These are phyloP conservation scores for Antrozous pallidus DNA, from an alignment of 2,797 vertebrate species.

Conservation along the genomic window DNA sequence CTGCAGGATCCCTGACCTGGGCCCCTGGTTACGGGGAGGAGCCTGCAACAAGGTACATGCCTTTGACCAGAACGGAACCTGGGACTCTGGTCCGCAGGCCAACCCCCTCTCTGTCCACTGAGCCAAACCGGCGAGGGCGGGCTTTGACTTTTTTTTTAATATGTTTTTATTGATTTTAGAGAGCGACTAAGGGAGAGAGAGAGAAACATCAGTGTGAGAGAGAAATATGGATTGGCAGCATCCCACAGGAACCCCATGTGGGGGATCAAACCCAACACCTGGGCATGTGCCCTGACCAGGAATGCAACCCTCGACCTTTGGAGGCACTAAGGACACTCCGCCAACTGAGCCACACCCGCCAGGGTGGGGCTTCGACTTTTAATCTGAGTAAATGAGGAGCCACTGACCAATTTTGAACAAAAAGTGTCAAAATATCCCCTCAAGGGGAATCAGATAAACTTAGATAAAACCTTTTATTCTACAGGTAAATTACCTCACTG, in stretches of 20 bases:
- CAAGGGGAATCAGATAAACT: neutral
- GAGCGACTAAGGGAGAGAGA: neutral
- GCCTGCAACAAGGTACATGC: too few species aligned
- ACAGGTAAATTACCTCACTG: neutral
- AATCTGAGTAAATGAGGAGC: neutral
- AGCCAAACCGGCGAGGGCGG: too few species aligned
- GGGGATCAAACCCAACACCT: neutral
- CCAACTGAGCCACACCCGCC: neutral
- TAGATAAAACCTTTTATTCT: neutral
- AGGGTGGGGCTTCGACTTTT: neutral
- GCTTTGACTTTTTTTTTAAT: too few species aligned
- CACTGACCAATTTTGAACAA: neutral
- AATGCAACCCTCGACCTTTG: neutral
- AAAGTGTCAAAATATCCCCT: neutral
- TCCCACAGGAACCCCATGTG: rapidly evolving
- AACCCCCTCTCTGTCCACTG: too few species aligned
- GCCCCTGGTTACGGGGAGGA: too few species aligned
- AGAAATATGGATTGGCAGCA: neutral
- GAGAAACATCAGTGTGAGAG: neutral
- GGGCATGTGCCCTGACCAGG: neutral
- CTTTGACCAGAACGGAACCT: too few species aligned
- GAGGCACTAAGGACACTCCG: neutral
- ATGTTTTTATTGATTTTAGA: neutral
- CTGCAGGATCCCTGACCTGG: too few species aligned
- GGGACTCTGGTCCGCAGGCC: too few species aligned